A percentile compares a stretch with the other conserved stretches of the same genome.
phyloP scores from a whole-genome alignment of 2,888 invertebrate species.

The Smittia aterrima region DNA sequence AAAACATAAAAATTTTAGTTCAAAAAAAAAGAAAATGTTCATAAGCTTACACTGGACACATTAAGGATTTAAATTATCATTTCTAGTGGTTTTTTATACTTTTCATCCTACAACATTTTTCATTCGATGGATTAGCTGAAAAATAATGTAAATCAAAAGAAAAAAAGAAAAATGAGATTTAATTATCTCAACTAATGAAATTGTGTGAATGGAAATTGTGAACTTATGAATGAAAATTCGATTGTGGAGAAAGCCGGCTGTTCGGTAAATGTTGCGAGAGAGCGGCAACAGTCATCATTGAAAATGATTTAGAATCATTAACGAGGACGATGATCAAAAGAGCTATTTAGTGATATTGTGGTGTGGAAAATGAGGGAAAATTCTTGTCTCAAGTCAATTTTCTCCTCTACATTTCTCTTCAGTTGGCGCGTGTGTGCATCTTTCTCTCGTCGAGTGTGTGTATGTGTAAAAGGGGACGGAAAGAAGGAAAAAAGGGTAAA shows the following conservation, averaged over 20 bases:
- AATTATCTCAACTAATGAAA: background rate
- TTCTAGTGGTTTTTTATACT: background rate
- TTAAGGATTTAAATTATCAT: background rate
- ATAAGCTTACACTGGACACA: background rate
- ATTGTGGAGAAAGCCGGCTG: background rate
- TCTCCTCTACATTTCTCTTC: background rate
- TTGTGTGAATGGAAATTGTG: background rate
- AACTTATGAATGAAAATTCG: background rate
- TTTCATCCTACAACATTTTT: background rate
- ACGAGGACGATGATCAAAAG: background rate
- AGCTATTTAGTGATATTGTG: slow-evolving; percentile 5
- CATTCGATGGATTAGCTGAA: background rate
- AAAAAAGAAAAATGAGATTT: background rate
- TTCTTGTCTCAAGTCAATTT: background rate
- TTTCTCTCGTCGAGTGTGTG: background rate
- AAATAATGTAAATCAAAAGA: background rate
- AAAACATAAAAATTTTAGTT: background rate
- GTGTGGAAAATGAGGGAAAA: slow-evolving; percentile 5
- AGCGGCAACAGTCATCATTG: background rate
- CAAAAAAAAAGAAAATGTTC: background rate
- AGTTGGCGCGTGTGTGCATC: background rate
- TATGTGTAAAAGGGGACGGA: background rate
- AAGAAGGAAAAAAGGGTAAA: background rate
- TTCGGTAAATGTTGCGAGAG: background rate
- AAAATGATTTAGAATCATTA: background rate